These are phyloP conservation scores for Brachyhypopomus gauderio DNA, from an alignment of 2,113 vertebrate species.

Conservation along the genomic window DNA sequence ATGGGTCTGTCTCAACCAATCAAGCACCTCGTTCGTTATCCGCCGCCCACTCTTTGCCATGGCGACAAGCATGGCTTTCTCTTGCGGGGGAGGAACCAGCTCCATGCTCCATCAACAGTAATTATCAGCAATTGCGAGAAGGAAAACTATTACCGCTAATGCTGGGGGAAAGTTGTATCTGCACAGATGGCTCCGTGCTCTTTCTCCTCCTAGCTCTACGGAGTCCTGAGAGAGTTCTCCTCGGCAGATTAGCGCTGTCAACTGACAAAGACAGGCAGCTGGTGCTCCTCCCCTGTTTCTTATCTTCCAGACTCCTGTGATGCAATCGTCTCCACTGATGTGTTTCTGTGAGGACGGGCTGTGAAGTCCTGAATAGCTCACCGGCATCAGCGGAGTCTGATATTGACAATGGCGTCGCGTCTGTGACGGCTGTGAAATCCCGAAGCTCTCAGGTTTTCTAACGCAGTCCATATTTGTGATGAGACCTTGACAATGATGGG, in stretches of 20 bases:
- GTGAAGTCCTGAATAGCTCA: conserved; percentile 40
- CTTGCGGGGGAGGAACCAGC: conserved; percentile 19
- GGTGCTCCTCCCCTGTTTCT: conserved; percentile 47
- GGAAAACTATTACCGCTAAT: conserved; percentile 48
- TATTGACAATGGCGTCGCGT: neutral
- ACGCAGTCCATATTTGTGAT: neutral
- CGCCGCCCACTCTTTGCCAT: conserved; percentile 20
- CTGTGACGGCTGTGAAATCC: neutral
- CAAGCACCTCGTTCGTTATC: conserved; percentile 31
- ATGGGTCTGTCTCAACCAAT: conserved; percentile 56
- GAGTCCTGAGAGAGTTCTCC: conserved; percentile 46
- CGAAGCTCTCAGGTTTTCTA: neutral
- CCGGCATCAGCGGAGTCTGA: conserved; percentile 19
- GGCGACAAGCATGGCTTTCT: conserved; percentile 24
- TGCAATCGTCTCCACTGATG: conserved; percentile 35
- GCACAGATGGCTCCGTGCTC: conserved; percentile 44
- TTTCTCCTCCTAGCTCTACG: conserved; percentile 41
- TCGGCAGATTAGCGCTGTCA: conserved; percentile 49
- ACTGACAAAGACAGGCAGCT: conserved; percentile 48
- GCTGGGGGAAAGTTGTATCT: conserved; percentile 46
- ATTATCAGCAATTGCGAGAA: conserved; percentile 47
- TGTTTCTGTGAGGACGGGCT: conserved; percentile 31
- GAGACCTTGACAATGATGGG: neutral
- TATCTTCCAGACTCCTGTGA: conserved; percentile 33
- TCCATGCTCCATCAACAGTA: conserved; percentile 50